Evolutionary conservation across 2,888 invertebrate genomes (phyloP).

Genomic region (Cephus sareptanus): DNA sequence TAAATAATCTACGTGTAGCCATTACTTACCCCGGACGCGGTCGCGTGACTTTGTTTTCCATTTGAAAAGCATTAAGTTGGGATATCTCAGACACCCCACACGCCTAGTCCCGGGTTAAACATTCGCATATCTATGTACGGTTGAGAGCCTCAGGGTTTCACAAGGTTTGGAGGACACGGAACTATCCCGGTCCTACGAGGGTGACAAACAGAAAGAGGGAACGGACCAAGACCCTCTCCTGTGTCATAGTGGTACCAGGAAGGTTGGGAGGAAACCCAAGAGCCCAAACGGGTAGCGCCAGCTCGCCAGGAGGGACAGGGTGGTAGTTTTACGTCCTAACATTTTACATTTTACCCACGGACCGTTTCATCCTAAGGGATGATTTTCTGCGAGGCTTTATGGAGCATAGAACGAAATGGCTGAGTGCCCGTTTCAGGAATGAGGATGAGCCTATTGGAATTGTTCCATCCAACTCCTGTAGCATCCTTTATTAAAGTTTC

Average conservation of each 20-base stretch:
- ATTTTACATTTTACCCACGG: slow-evolving; percentile 42
- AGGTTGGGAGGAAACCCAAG: slow-evolving; percentile 32
- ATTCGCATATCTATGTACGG: background rate
- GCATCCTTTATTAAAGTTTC: background rate
- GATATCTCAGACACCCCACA: too few species aligned
- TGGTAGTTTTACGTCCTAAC: slow-evolving; percentile 37
- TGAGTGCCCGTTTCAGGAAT: slow-evolving; percentile 36
- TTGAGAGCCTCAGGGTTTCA: background rate
- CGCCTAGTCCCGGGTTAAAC: background rate
- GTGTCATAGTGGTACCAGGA: background rate
- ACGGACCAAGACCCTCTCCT: slow-evolving; percentile 15
- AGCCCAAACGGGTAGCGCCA: slow-evolving; percentile 16
- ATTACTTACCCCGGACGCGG: background rate
- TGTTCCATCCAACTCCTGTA: background rate
- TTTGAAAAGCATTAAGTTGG: too few species aligned
- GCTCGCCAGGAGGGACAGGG: slow-evolving; percentile 10
- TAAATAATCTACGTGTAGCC: background rate
- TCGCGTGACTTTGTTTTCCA: too few species aligned
- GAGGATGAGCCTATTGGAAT: slow-evolving; percentile 25
- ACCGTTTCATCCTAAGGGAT: slow-evolving; percentile 46
- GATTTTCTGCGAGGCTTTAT: slow-evolving; percentile 43
- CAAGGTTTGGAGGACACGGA: too few species aligned
- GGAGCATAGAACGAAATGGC: slow-evolving; percentile 39
- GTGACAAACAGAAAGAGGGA: slow-evolving; percentile 13
- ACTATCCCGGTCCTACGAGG: slow-evolving; percentile 14